Evolutionary conservation across 2,113 vertebrate species (phyloP), one percentile per base, ranked within the genome.

Genomic region (Lipotes vexillifer): DNA sequence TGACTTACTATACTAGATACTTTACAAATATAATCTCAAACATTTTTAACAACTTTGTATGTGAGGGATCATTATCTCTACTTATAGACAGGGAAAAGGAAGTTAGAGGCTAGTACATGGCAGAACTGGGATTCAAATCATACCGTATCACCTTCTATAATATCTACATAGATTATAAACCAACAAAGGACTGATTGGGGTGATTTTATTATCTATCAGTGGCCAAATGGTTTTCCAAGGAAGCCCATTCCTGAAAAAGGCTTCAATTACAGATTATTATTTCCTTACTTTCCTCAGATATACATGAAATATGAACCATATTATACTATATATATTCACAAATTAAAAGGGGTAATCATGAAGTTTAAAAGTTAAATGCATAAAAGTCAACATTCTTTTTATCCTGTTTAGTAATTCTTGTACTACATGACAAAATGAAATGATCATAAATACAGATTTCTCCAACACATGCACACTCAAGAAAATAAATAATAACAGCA

Each of bases 331-430:
- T 17, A 44, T 68, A 78, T 61, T 96, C n/a, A 87, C 63, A 96
- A 52, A 86, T 38, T 94, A 80, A 66, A 94, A 96, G n/a, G 10
- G 7, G 5, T 63, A 87, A 90, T 63, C 49, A 81, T 78, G 46
- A 84, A 95, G 31, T 33, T 66, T 94, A 75, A 93, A 77, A 59
- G 61, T 82, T 75, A 72, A 93, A 41, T 49, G 36, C 18, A 41
- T 55, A 85, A 77, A 96, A 77, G 41, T 86, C 88, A 97, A 88
- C 20, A 75, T 80, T 93, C 69, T 78, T 12, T 80, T 72, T 92
- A 93, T 66, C 31, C 68, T 57, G 46, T 89, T 78, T 61, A 59
- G 33, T 33, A 93, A 78, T 6, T 27, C n/a, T 38, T 38, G 1
- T 84, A 86, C 52, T 91, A 88, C 1, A 46, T 46, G 57, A 44